Evolutionary conservation across 2,113 vertebrate genomes (phyloP), one percentile per base, ranked within the genome.

Genomic region (Colistium nudipinnis): DNA sequence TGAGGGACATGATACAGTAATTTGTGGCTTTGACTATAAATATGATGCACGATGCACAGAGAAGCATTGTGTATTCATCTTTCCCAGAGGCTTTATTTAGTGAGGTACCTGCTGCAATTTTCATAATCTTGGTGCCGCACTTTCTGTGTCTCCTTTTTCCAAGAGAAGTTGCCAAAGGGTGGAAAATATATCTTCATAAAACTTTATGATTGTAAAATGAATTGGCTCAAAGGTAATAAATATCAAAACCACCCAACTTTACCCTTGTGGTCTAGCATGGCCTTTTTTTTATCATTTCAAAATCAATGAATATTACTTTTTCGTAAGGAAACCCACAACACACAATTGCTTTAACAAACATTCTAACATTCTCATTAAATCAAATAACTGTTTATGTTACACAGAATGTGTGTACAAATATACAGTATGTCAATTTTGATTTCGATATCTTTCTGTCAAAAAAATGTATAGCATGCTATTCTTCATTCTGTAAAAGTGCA

Each of bases 21-120:
- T 90, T 91, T 92, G 89, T 90, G 92, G 91, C 70, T 80, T 70
- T 22, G 67, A 59, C 83, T 92, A 88, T 90, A 92, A 89, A 90
- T 85, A 62, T 75, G 79, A 75, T 74, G 67, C 33, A 70, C 69
- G 63, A 87, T 82, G 78, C 71, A 80, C 31, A 87, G 70, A 62
- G 62, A 61, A 55, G 52, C 53, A 85, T 85, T 87, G 69, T 82
- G 38, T 57, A 65, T 74, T 81, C 65, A 70, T 77, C 68, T 77
- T 87, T 70, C 76, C 71, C 75, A 76, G 31, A 28, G 33, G 64
- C 68, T 71, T 82, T 82, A 68, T 88, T 86, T 70, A 73, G 60
- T 61, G 61, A 80, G 48, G 70, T 87, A 89, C 85, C 78, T 88
- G 83, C 64, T 72, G 35, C 47, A 51, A 43, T 61, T 51, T 59